Conservation (phyloP, 2,113 vertebrate genomes). For the Ailuropoda melanoleuca region DNA sequence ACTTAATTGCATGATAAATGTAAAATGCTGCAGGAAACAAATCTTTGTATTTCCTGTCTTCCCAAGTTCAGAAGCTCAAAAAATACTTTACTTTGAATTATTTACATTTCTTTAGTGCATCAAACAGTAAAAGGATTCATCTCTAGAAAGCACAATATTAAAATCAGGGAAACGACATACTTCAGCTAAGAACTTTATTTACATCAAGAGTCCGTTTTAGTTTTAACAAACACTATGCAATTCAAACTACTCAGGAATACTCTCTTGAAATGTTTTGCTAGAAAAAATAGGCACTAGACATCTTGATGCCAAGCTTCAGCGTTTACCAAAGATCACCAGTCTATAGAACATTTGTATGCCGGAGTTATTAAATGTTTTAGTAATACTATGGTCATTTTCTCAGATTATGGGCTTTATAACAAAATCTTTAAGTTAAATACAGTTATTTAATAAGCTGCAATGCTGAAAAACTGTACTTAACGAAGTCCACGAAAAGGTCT, state of each 20-base stretch:
- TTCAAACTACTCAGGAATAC: slow-evolving; percentile 4
- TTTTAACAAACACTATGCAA: not conserved
- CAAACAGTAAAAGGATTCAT: slow-evolving; percentile 17
- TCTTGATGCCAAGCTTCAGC: not conserved
- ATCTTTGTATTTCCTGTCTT: not conserved
- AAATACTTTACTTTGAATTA: slow-evolving; percentile 22
- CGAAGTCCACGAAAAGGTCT: not conserved
- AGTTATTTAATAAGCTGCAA: not conserved
- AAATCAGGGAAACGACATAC: slow-evolving; percentile 36
- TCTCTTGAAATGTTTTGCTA: not conserved
- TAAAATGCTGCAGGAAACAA: slow-evolving; percentile 6
- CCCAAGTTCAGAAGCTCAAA: slow-evolving; percentile 13
- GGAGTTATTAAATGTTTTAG: not conserved
- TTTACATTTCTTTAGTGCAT: slow-evolving; percentile 12
- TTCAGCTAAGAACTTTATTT: slow-evolving; percentile 21
- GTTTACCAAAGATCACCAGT: not conserved
- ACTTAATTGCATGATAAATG: not conserved
- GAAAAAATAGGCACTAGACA: slow-evolving; percentile 15
- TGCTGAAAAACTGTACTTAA: slow-evolving; percentile 11
- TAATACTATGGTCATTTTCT: not conserved
- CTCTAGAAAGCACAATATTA: slow-evolving; percentile 65
- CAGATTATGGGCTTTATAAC: slow-evolving; percentile 4
- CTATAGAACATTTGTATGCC: not conserved
- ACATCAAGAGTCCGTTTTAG: slow-evolving; percentile 21
- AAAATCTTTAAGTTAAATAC: slow-evolving; percentile 14